Conservation (phyloP, 2,113 vertebrate genomes). For the Varanus komodoensis region DNA sequence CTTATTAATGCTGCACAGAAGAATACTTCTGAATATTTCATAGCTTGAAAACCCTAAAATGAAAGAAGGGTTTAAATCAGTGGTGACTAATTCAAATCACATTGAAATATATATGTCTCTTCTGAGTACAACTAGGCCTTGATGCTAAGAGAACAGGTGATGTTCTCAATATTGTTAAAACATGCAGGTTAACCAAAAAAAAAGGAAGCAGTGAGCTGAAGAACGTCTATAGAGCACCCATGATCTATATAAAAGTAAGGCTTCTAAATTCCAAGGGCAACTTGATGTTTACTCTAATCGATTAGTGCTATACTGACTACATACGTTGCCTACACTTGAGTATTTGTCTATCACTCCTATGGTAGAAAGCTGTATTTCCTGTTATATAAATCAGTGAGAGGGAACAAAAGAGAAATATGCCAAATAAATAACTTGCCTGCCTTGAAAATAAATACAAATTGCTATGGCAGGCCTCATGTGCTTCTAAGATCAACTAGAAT, state of each 20-base stretch:
- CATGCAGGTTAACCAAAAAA: slow-evolving; percentile 41
- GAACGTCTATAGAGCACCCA: slow-evolving; percentile 45
- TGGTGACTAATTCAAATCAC: no score
- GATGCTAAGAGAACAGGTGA: slow-evolving; percentile 19
- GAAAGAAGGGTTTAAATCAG: no score
- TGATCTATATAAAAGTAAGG: slow-evolving; percentile 26
- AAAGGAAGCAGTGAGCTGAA: slow-evolving; percentile 45
- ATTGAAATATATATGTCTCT: no score
- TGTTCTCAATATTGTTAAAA: slow-evolving; percentile 63
- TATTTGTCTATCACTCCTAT: neutral
- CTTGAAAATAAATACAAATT: slow-evolving; percentile 29
- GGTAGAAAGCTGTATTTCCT: neutral
- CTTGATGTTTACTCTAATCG: neutral
- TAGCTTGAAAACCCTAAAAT: no score
- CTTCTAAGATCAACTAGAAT: slow-evolving; percentile 8
- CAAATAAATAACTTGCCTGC: neutral
- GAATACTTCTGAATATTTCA: no score
- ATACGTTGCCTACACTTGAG: neutral
- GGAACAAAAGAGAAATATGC: neutral
- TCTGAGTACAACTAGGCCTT: no score
- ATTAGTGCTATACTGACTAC: neutral
- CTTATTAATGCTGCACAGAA: no score
- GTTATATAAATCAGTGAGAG: accelerated
- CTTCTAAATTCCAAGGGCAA: neutral
- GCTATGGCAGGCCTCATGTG: neutral